phyloP scores from a whole-genome alignment of 2,888 invertebrate genomes.

The Lasioglossum villosulum region DNA sequence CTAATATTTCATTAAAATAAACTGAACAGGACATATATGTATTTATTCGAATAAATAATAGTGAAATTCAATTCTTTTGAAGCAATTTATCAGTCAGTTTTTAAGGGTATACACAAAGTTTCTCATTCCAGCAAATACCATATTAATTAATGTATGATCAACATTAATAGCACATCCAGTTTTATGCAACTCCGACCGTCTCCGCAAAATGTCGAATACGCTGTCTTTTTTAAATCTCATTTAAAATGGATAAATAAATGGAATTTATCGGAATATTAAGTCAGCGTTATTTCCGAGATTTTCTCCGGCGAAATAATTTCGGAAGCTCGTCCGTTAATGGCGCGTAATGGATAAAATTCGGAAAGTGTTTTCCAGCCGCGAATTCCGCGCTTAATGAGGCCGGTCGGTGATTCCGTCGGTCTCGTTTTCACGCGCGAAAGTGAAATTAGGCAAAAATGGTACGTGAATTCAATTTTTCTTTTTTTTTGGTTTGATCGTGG shows the following conservation, averaged over 20 bases:
- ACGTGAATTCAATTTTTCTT: background rate
- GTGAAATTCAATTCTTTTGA: background rate
- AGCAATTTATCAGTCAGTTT: background rate
- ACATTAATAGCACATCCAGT: background rate
- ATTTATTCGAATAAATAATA: no score
- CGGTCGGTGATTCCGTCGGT: background rate
- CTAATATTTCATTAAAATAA: background rate
- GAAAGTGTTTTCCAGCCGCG: background rate
- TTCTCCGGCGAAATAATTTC: background rate
- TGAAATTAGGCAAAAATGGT: background rate
- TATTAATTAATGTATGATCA: background rate
- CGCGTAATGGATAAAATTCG: slow-evolving; percentile 12
- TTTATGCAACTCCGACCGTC: background rate
- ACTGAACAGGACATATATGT: background rate
- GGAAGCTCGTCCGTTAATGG: slow-evolving; percentile 13
- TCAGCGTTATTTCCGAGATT: background rate
- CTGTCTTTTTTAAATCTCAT: background rate
- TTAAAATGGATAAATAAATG: background rate
- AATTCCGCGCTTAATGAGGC: slow-evolving; percentile 23
- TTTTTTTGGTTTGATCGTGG: background rate
- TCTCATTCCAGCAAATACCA: no score
- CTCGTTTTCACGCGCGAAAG: background rate
- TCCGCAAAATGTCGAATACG: background rate
- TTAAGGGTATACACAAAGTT: no score
- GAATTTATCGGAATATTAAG: background rate